phyloP scores from a whole-genome alignment of 2,888 invertebrate genomes.

The Hydriomena furcata region DNA sequence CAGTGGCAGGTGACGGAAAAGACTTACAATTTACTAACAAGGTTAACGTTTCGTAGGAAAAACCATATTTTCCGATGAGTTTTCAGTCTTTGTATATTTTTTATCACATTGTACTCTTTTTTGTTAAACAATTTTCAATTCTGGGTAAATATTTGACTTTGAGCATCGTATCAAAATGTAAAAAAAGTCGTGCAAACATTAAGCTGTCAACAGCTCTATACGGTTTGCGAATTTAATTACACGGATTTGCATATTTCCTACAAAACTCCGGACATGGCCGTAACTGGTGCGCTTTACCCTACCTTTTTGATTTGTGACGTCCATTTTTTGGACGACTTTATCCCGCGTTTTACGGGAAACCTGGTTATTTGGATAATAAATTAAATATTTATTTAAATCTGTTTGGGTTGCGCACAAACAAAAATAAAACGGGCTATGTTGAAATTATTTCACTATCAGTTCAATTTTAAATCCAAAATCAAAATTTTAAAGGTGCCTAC shows the following conservation, averaged over 20 bases:
- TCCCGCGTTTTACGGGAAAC: slow-evolving; percentile 30
- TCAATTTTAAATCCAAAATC: no score
- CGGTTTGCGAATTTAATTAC: slow-evolving; percentile 66
- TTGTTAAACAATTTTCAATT: slow-evolving; percentile 8
- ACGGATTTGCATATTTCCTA: slow-evolving; percentile 67
- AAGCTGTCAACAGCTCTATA: slow-evolving; percentile 59
- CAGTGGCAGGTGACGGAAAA: slow-evolving; percentile 42
- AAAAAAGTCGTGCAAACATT: slow-evolving; percentile 39
- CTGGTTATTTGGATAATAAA: slow-evolving; percentile 33
- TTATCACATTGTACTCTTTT: no score
- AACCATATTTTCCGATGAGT: slow-evolving; percentile 5
- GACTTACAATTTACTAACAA: slow-evolving; percentile 38
- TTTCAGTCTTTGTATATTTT: no score
- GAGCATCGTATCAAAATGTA: slow-evolving; percentile 14
- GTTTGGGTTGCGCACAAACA: slow-evolving; percentile 6
- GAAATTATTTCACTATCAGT: no score
- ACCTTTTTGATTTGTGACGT: slow-evolving; percentile 58
- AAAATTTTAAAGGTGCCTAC: no score
- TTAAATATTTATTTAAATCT: slow-evolving; percentile 19
- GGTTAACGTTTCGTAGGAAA: slow-evolving; percentile 16
- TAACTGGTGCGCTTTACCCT: slow-evolving; percentile 49
- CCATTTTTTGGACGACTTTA: slow-evolving; percentile 31
- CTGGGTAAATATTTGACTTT: slow-evolving; percentile 7
- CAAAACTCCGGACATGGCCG: slow-evolving; percentile 47
- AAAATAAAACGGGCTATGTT: background rate